These are phyloP conservation scores for Rhorus exstirpatorius DNA, from an alignment of 2,888 invertebrate genomes.

Conservation along the genomic window DNA sequence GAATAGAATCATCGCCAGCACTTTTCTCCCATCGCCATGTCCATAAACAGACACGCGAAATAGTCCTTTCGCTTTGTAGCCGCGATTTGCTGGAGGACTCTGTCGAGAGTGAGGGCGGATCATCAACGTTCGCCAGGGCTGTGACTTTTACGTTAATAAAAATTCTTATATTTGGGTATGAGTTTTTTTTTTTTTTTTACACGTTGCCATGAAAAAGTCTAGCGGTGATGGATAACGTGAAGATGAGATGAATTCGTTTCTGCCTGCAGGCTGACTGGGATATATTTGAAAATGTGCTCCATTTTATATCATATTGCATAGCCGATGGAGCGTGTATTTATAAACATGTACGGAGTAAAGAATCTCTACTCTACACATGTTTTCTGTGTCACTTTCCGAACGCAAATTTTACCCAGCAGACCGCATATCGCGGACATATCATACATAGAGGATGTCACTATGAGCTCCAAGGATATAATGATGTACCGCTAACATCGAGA, in stretches of 20 bases:
- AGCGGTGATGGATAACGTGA: neutral
- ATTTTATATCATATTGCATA: slow-evolving; percentile 15
- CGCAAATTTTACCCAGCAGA: no score
- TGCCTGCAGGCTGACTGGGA: neutral
- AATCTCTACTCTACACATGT: slow-evolving; percentile 7
- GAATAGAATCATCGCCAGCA: slow-evolving; percentile 29
- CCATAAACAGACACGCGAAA: neutral
- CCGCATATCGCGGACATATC: no score
- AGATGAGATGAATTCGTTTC: slow-evolving; percentile 3
- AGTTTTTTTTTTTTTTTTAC: slow-evolving; percentile 33
- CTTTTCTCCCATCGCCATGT: neutral
- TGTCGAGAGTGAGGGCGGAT: slow-evolving; percentile 5
- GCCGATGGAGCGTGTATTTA: neutral
- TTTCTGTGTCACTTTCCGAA: no score
- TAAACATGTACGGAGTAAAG: slow-evolving; percentile 16
- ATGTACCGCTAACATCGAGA: neutral
- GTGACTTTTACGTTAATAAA: slow-evolving; percentile 36
- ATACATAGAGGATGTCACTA: neutral
- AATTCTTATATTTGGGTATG: slow-evolving; percentile 34
- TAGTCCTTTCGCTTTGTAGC: no score
- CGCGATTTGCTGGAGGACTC: neutral
- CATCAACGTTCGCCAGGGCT: slow-evolving; percentile 32
- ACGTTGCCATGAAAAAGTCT: neutral
- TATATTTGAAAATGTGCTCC: slow-evolving; percentile 18
- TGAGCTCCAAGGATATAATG: neutral